A percentile compares a stretch with the other conserved stretches of the same genome.
Evolutionary conservation across 2,888 invertebrate genomes (phyloP).

Genomic region (Xestia ashworthii): DNA sequence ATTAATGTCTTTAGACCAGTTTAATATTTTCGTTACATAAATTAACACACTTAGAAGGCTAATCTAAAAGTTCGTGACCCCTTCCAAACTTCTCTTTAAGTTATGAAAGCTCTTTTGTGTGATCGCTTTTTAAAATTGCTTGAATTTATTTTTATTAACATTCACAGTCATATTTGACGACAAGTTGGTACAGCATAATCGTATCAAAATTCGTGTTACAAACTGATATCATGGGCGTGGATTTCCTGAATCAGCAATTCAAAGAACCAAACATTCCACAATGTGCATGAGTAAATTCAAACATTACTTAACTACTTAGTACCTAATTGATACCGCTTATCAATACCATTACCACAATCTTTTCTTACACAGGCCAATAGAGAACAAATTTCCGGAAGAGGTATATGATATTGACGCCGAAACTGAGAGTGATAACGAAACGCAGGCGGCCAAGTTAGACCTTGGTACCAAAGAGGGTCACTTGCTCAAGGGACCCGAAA

Average conservation of each 20-base stretch:
- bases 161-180: conserved; percentile 8
- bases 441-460: conserved; percentile 92
- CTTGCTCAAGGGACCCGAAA: conserved; percentile 97
- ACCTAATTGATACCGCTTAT: conserved; percentile 43
- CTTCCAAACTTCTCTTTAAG: background rate
- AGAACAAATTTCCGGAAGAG: conserved; percentile 92
- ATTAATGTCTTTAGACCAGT: conserved; percentile 10
- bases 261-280: conserved; percentile 35
- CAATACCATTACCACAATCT: conserved; percentile 49
- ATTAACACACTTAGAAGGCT: background rate
- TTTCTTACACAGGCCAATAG: conserved; percentile 78
- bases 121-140: background rate
- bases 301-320: conserved; percentile 21
- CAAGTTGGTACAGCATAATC: background rate
- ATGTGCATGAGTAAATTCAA: conserved; percentile 32
- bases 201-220: conserved; percentile 14
- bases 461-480: conserved; percentile 97
- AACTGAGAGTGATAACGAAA: conserved; percentile 95
- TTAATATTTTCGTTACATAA: conserved; percentile 18
- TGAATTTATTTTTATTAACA: background rate
- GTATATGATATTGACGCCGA: conserved; percentile 97
- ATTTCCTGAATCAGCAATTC: conserved; percentile 45
- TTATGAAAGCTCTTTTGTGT: conserved; percentile 25
- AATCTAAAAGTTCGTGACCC: conserved; percentile 17
- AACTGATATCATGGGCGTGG: conserved; percentile 14